A percentile compares a stretch with the other conserved stretches of the same genome.
Evolutionary conservation across 2,888 invertebrate species (phyloP).

Genomic region (Macrosoma leucophasiata): DNA sequence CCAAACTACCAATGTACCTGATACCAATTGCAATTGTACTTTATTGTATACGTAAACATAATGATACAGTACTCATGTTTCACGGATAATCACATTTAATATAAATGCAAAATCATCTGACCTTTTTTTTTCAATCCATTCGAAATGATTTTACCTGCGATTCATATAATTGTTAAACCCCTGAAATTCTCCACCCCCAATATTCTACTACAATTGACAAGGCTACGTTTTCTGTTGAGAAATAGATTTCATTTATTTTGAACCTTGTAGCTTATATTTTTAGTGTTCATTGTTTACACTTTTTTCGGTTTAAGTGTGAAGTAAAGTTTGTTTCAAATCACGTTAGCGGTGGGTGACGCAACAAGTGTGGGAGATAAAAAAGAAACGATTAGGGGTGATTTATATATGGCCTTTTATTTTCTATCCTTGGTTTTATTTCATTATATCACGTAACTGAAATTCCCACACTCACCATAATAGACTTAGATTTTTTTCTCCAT

Average conservation of each 20-base stretch:
- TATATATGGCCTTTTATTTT: conserved; percentile 65
- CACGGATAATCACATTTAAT: conserved; percentile 26
- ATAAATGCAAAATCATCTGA: conserved; percentile 44
- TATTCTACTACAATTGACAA: conserved; percentile 32
- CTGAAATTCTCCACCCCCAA: conserved; percentile 57
- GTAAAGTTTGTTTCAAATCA: conserved; percentile 28
- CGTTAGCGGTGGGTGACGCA: conserved; percentile 51
- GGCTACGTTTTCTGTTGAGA: conserved; percentile 9
- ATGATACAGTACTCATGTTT: no score
- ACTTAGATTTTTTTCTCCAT: conserved; percentile 17
- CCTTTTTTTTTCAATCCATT: conserved; percentile 44
- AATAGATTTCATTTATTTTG: neutral
- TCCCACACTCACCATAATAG: conserved; percentile 50
- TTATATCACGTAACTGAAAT: conserved; percentile 65
- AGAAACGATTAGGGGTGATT: conserved; percentile 69
- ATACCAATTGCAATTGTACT: no score
- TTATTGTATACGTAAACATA: no score
- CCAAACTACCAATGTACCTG: no score
- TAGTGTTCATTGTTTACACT: conserved; percentile 17
- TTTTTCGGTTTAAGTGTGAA: neutral
- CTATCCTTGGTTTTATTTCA: conserved; percentile 53
- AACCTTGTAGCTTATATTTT: conserved; percentile 10
- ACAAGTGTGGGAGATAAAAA: conserved; percentile 66
- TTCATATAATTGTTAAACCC: conserved; percentile 66
- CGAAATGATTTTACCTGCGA: conserved; percentile 63